Percentiles rank a stretch among this genome's conserved stretches.
Conservation (phyloP, 2,113 vertebrate genomes). For the Pycnonotus jocosus region DNA sequence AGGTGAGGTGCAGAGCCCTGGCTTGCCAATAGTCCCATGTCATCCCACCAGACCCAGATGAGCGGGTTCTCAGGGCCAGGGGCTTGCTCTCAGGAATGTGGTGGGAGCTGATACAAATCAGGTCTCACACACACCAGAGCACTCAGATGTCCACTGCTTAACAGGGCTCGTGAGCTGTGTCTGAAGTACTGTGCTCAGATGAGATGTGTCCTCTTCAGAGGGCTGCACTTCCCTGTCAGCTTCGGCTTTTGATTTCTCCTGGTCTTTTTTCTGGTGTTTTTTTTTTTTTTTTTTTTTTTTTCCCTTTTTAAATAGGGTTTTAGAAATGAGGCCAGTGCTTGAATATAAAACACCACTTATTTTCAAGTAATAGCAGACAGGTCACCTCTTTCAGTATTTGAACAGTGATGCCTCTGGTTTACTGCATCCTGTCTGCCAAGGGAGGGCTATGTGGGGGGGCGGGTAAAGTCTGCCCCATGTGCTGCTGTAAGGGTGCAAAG, state of each 20-base stretch:
- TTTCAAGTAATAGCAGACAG: not conserved
- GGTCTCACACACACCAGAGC: rapidly evolving
- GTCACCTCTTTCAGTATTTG: rapidly evolving
- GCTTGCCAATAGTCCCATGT: not conserved
- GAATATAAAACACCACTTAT: not conserved
- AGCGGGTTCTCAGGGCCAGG: not conserved
- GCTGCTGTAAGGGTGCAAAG: not conserved
- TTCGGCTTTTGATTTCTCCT: not conserved
- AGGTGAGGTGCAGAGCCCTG: not conserved
- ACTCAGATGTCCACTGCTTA: not conserved
- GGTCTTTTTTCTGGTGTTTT: not conserved
- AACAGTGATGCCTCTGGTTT: not conserved
- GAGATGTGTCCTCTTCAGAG: not conserved
- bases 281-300: not conserved
- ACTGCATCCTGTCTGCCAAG: not conserved
- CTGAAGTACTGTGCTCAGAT: not conserved
- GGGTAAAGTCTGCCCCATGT: rapidly evolving
- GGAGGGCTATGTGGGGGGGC: not conserved
- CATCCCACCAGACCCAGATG: not conserved
- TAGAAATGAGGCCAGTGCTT: not conserved
- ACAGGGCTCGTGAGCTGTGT: rapidly evolving
- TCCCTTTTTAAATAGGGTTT: not conserved
- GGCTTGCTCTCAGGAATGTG: rapidly evolving
- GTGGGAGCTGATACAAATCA: not conserved
- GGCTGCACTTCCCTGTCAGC: not conserved